These are phyloP conservation scores for Aspidoscelis tigris DNA, from an alignment of 2,113 vertebrate species.

Conservation along the genomic window DNA sequence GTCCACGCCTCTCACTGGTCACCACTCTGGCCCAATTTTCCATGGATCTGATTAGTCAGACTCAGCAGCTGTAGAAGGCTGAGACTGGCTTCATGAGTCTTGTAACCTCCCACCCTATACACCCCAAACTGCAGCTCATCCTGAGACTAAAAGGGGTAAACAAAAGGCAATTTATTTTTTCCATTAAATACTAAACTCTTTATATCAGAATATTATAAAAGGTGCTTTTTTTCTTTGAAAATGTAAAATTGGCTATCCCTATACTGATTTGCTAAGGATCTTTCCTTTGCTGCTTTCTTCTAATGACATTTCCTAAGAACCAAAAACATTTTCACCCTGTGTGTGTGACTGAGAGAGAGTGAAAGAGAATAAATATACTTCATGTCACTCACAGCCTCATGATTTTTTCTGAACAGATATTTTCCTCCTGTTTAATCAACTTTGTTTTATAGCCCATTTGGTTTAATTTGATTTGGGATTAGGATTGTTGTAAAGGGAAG, in stretches of 20 bases:
- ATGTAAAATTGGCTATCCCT: background rate
- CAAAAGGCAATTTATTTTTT: background rate
- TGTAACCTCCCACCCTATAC: too few species aligned
- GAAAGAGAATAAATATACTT: slow-evolving; percentile 20
- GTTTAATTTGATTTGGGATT: slow-evolving; percentile 67
- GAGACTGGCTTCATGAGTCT: too few species aligned
- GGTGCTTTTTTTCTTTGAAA: background rate
- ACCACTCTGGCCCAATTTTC: too few species aligned
- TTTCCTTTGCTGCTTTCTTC: background rate
- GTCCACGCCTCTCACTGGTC: too few species aligned
- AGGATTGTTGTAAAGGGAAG: slow-evolving; percentile 59
- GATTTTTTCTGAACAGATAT: slow-evolving; percentile 42
- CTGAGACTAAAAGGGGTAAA: too few species aligned
- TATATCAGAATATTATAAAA: background rate
- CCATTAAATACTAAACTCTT: background rate
- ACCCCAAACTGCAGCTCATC: too few species aligned
- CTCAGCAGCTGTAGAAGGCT: too few species aligned
- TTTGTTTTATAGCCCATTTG: slow-evolving; percentile 59
- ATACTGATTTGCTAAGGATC: background rate
- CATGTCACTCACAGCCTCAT: slow-evolving; percentile 49
- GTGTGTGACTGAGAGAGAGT: background rate
- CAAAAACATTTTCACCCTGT: slow-evolving; percentile 43
- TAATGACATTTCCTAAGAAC: background rate
- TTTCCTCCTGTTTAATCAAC: slow-evolving; percentile 67
- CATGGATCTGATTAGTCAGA: too few species aligned